phyloP scores from a whole-genome alignment of 1,140 invertebrate species.

The Drosophila nannoptera region DNA sequence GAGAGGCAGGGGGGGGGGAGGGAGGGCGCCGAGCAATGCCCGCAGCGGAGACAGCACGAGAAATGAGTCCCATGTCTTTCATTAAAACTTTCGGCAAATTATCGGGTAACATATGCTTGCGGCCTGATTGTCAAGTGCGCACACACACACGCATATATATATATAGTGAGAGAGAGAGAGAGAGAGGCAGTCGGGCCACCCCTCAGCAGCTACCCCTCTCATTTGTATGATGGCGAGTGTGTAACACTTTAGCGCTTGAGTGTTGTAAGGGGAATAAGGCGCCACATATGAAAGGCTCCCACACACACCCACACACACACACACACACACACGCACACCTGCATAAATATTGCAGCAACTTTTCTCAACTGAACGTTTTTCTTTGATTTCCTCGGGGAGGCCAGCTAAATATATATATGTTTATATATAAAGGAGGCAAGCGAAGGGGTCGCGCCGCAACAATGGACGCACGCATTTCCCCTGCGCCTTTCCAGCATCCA shows the following conservation, averaged over 20 bases:
- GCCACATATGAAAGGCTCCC: no score
- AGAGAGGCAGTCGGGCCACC: no score
- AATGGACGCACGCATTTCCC: constrained; percentile 42
- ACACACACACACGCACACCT: constrained; percentile 17
- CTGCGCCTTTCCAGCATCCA: constrained; percentile 58
- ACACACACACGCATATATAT: constrained; percentile 25
- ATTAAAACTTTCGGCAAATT: constrained; percentile 79
- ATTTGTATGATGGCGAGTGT: constrained; percentile 40
- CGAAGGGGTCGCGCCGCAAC: constrained; percentile 15
- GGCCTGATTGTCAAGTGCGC: constrained; percentile 75
- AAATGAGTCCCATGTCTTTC: constrained; percentile 79
- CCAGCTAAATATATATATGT: constrained; percentile 18
- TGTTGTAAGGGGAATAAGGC: constrained; percentile 67
- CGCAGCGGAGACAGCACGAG: constrained; percentile 49
- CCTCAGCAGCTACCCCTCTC: constrained; percentile 1
- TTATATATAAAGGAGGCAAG: constrained; percentile 16
- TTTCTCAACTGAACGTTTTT: constrained; percentile 52
- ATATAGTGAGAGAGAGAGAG: no score
- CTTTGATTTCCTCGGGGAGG: constrained; percentile 71
- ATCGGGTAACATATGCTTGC: constrained; percentile 79
- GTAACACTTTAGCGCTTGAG: constrained; percentile 73
- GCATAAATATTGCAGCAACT: constrained; percentile 70
- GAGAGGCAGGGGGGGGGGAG: not conserved
- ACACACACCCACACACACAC: not conserved
- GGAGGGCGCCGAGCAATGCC: constrained; percentile 7